Conservation (phyloP, 2,113 vertebrate genomes). For the Dasypus novemcinctus region DNA sequence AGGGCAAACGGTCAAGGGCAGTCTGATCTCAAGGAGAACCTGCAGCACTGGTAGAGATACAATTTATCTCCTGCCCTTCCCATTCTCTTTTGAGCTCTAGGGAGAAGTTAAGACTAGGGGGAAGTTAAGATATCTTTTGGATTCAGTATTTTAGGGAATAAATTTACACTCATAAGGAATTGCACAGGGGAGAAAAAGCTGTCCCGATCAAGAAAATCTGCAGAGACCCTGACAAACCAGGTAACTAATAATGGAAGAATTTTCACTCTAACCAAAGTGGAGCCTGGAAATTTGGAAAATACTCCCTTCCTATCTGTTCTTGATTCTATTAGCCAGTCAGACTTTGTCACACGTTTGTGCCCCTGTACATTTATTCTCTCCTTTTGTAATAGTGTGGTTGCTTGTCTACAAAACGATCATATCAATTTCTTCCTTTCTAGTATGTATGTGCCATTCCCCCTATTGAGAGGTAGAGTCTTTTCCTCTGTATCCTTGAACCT, state of each 20-base stretch:
- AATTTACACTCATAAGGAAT: neutral
- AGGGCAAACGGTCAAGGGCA: neutral
- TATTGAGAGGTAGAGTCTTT: neutral
- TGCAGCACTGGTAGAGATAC: neutral
- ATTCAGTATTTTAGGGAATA: neutral
- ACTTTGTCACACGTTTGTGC: neutral
- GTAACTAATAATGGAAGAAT: neutral
- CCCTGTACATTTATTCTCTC: neutral
- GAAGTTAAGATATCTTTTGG: constrained; percentile 26
- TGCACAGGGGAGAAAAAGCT: neutral
- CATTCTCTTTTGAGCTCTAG: neutral
- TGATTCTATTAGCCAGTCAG: neutral
- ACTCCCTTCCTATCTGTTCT: neutral
- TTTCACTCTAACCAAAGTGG: neutral
- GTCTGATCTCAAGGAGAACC: neutral
- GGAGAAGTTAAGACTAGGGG: neutral
- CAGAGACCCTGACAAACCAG: neutral
- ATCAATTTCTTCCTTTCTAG: neutral
- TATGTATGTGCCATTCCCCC: neutral
- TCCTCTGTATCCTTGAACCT: neutral
- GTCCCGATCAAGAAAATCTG: constrained; percentile 8
- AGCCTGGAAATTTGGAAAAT: neutral
- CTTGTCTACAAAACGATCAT: neutral
- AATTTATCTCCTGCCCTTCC: neutral
- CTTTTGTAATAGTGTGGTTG: neutral